Evolutionary conservation across 2,888 invertebrate genomes (phyloP).

Genomic region (Plebejus argus): DNA sequence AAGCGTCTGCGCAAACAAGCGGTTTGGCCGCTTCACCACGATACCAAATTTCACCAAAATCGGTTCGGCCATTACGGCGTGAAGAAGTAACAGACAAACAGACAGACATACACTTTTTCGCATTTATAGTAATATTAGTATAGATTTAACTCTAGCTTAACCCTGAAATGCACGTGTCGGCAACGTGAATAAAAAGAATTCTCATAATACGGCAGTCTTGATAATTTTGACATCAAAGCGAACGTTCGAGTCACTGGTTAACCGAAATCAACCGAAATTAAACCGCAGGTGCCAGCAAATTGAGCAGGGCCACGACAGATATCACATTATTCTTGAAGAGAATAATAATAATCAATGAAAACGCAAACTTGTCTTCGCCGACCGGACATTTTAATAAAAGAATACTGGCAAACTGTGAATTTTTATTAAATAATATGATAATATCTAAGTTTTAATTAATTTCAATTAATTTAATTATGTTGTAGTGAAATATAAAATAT

Average conservation of each 20-base stretch:
- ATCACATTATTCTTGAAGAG: conserved; percentile 32
- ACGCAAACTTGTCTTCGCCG: background rate
- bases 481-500: too few species aligned
- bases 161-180: background rate
- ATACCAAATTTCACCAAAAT: too few species aligned
- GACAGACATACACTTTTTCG: too few species aligned
- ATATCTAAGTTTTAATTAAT: too few species aligned
- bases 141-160: background rate
- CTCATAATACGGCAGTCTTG: background rate
- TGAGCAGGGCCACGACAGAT: conserved; percentile 27
- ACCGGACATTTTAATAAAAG: background rate
- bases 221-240: conserved; percentile 19
- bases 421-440: background rate
- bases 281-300: conserved; percentile 26
- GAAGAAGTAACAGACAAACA: too few species aligned
- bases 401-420: background rate
- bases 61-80: too few species aligned
- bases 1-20: too few species aligned
- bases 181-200: background rate
- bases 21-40: too few species aligned
- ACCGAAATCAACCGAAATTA: conserved; percentile 32
- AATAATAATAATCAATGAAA: conserved; percentile 31
- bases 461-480: too few species aligned
- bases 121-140: too few species aligned
- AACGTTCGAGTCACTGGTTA: conserved; percentile 31